phyloP scores from a whole-genome alignment of 2,113 vertebrate genomes.

The Oceanodroma tethys region DNA sequence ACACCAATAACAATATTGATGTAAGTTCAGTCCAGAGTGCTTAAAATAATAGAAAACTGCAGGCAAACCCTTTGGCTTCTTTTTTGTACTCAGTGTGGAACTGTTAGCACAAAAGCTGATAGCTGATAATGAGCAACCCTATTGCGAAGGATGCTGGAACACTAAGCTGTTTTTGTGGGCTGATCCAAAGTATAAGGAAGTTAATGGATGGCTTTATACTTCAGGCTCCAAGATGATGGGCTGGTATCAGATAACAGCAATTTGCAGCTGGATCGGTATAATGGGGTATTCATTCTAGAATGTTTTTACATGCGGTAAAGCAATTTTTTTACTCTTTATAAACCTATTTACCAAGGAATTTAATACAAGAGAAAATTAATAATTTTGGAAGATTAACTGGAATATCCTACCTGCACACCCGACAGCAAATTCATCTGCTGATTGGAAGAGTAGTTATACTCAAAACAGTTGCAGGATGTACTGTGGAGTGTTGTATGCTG shows the following conservation, averaged over 20 bases:
- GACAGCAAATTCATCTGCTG: background rate
- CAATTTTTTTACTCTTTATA: background rate
- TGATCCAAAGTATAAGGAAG: background rate
- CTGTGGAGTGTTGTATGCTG: background rate
- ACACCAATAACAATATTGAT: conserved; percentile 67
- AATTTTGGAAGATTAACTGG: background rate
- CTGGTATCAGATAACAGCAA: conserved; percentile 35
- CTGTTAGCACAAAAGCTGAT: conserved; percentile 30
- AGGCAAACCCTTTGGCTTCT: conserved; percentile 23
- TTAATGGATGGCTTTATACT: conserved; percentile 15
- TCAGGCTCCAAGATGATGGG: background rate
- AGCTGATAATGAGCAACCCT: conserved; percentile 41
- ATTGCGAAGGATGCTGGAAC: conserved; percentile 20
- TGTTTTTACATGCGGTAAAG: background rate
- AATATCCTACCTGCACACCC: background rate
- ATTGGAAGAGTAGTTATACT: background rate
- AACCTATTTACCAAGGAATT: background rate
- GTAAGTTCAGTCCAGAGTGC: conserved; percentile 27
- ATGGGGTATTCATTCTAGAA: background rate
- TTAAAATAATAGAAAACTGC: conserved; percentile 56
- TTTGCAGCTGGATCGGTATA: conserved; percentile 39
- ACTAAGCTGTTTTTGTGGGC: background rate
- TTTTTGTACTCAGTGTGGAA: conserved; percentile 9
- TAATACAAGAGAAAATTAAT: background rate
- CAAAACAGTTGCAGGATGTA: background rate